A percentile compares a stretch with the other conserved stretches of the same genome.
These are phyloP conservation scores for Centropus bengalensis DNA, from an alignment of 2,113 vertebrate species.

Conservation along the genomic window DNA sequence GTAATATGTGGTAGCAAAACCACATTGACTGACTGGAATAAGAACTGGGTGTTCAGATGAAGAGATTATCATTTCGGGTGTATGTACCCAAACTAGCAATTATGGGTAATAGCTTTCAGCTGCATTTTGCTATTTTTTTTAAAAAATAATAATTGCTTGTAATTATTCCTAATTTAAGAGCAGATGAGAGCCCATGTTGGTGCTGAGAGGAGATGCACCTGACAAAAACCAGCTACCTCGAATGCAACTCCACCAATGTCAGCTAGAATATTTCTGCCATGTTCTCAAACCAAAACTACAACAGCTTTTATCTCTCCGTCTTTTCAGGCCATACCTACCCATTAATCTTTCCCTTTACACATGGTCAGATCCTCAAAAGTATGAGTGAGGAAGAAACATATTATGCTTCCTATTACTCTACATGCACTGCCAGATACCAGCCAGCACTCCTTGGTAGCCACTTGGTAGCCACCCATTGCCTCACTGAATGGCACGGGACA, in stretches of 20 bases:
- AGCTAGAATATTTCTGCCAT: not conserved
- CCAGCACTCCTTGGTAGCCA: not conserved
- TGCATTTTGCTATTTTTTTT: conserved; percentile 25
- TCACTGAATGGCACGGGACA: rapidly evolving
- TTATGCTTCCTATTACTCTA: not conserved
- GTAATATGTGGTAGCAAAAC: not conserved
- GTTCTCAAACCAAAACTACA: conserved; percentile 33
- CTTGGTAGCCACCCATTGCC: not conserved
- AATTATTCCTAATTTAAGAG: conserved; percentile 60
- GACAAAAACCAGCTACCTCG: conserved; percentile 54
- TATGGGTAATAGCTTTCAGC: conserved; percentile 61
- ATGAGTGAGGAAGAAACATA: not conserved
- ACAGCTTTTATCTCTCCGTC: conserved; percentile 28
- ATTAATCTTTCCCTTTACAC: conserved; percentile 2
- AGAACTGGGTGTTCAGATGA: conserved; percentile 30
- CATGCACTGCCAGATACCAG: not conserved
- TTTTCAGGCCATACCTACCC: conserved; percentile 33
- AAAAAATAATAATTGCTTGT: conserved; percentile 32
- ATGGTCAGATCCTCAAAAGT: not conserved
- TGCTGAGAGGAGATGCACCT: conserved; percentile 8
- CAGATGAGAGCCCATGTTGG: conserved; percentile 39
- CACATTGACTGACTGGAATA: not conserved
- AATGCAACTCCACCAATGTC: not conserved
- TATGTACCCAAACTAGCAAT: conserved; percentile 38
- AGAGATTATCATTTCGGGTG: conserved; percentile 26